Conservation (phyloP, 2,113 vertebrate species). For the Nymphicus hollandicus region DNA sequence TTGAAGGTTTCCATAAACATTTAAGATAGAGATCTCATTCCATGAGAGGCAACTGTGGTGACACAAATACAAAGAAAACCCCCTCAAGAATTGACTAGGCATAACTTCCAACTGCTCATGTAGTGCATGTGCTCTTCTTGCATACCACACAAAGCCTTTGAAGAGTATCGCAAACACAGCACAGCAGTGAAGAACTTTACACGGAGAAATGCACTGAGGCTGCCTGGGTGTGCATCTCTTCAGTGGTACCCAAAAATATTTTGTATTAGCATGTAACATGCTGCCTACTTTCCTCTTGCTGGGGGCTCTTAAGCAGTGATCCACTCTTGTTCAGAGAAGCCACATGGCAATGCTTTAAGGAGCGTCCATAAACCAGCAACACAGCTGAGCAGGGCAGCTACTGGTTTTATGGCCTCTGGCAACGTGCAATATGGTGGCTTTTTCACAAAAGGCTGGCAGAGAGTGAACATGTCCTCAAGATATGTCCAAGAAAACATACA, state of each 20-base stretch:
- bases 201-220: neutral
- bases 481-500: neutral
- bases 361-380: neutral
- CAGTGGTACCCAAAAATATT: neutral
- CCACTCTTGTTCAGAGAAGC: neutral
- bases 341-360: neutral
- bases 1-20: neutral
- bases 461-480: neutral
- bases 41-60: neutral
- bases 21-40: neutral
- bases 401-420: neutral
- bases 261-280: neutral
- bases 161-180: neutral
- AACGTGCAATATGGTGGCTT: neutral
- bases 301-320: neutral
- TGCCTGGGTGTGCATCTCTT: neutral
- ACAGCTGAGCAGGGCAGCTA: neutral
- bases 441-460: neutral
- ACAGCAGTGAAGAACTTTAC: neutral
- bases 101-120: neutral
- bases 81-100: neutral
- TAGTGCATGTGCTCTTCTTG: neutral
- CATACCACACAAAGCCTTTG: neutral
- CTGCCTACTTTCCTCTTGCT: neutral
- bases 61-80: neutral